Evolutionary conservation across 2,797 vertebrate species (phyloP).

Genomic region (Alcedo quadribrachys): DNA sequence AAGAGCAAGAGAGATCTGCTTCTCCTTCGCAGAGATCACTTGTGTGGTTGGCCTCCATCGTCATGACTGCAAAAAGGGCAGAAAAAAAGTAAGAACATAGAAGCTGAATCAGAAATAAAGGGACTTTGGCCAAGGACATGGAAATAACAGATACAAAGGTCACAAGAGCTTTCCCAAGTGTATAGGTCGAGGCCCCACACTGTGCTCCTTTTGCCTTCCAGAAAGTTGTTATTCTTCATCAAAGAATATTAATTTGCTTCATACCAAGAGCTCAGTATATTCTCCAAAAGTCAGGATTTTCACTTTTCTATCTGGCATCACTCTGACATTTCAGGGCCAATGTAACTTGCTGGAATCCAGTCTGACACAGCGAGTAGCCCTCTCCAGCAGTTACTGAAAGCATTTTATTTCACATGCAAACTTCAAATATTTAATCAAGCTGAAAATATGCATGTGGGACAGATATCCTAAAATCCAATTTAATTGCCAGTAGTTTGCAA

Average conservation of each 20-base stretch:
- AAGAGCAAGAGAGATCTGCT: neutral
- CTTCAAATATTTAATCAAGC: neutral
- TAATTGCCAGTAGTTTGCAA: neutral
- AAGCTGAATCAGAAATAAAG: neutral
- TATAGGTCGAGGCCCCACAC: neutral
- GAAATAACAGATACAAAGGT: neutral
- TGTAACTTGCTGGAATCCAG: neutral
- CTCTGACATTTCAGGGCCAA: neutral
- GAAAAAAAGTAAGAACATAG: neutral
- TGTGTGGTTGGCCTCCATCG: neutral
- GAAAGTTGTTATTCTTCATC: neutral
- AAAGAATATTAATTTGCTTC: neutral
- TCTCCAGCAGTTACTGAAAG: neutral
- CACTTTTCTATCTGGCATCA: neutral
- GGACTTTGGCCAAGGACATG: neutral
- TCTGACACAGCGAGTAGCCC: neutral
- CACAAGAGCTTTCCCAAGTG: neutral
- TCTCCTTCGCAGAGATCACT: neutral
- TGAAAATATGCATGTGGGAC: neutral
- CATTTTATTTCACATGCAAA: neutral
- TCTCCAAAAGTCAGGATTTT: neutral
- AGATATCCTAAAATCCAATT: slow-evolving; percentile 17
- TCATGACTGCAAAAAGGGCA: neutral
- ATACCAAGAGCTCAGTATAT: neutral
- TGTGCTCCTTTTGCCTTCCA: neutral